Percentiles rank a stretch among this genome's conserved stretches.
phyloP scores from a whole-genome alignment of 2,888 invertebrate species.

The Leptodirus hochenwartii region DNA sequence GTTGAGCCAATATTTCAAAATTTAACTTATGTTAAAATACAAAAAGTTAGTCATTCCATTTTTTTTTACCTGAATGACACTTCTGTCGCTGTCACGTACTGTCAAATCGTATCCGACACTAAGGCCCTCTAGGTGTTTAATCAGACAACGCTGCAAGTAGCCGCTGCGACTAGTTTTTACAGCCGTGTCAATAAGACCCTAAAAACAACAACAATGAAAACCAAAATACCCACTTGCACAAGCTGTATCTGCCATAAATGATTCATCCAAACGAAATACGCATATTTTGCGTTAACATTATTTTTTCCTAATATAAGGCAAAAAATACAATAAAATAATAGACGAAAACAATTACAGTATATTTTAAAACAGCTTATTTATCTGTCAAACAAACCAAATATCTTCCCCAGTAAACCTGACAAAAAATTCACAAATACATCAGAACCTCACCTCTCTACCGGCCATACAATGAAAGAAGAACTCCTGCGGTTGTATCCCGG shows the following conservation, averaged over 20 bases:
- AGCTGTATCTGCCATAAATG: too few species aligned
- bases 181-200: slow-evolving; percentile 97
- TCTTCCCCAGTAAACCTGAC: too few species aligned
- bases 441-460: slow-evolving; percentile 65
- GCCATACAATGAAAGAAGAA: slow-evolving; percentile 99
- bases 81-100: slow-evolving; percentile 86
- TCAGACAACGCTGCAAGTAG: slow-evolving; percentile 89
- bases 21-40: too few species aligned
- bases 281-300: too few species aligned
- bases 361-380: too few species aligned
- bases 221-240: neutral
- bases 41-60: slow-evolving; percentile 2
- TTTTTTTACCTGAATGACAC: slow-evolving; percentile 66
- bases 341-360: too few species aligned
- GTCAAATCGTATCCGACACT: slow-evolving; percentile 84
- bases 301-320: too few species aligned
- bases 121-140: slow-evolving; percentile 96
- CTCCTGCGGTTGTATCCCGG: slow-evolving; percentile 95
- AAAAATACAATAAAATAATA: too few species aligned
- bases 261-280: too few species aligned
- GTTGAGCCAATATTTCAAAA: too few species aligned
- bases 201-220: slow-evolving; percentile 12
- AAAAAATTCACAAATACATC: neutral
- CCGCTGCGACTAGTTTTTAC: slow-evolving; percentile 98
- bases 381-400: too few species aligned